phyloP scores from a whole-genome alignment of 2,797 vertebrate genomes.

The Enteromius paludinosus region DNA sequence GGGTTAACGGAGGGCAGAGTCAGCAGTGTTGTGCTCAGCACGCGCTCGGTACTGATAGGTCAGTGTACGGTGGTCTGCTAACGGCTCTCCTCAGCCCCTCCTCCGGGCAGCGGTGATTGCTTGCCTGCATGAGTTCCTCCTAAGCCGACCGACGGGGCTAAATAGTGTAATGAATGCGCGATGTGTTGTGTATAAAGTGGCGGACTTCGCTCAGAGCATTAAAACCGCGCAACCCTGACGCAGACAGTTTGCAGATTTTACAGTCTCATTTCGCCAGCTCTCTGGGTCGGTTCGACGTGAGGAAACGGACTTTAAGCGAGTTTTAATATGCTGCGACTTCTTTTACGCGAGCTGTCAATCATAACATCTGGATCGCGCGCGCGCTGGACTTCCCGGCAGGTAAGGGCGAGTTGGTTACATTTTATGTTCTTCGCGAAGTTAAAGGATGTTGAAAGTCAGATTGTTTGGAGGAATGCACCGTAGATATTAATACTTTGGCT shows the following conservation, averaged over 20 bases:
- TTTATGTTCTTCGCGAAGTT: not conserved
- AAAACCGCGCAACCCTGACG: not conserved
- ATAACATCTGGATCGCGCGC: conserved; percentile 19
- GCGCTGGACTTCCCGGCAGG: conserved; percentile 40
- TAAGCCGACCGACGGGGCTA: not conserved
- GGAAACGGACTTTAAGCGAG: not conserved
- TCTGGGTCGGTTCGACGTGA: no score
- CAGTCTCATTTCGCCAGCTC: not conserved
- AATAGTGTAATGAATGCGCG: conserved; percentile 29
- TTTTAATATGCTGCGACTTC: conserved; percentile 30
- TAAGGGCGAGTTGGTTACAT: conserved; percentile 2
- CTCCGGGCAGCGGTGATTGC: conserved; percentile 65
- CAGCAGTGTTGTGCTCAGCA: conserved; percentile 59
- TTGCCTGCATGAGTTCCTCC: not conserved
- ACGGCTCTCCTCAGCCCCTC: conserved; percentile 66
- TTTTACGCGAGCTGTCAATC: conserved; percentile 15
- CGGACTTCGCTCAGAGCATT: not conserved
- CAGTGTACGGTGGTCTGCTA: conserved; percentile 75
- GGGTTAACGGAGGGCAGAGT: conserved; percentile 72
- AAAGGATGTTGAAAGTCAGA: not conserved
- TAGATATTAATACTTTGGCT: no score
- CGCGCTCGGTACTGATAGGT: conserved; percentile 73
- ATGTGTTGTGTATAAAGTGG: conserved; percentile 38
- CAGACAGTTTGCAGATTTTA: not conserved
- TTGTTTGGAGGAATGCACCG: not conserved